Conservation (phyloP, 2,888 invertebrate genomes). For the Pristionchus mayeri region DNA sequence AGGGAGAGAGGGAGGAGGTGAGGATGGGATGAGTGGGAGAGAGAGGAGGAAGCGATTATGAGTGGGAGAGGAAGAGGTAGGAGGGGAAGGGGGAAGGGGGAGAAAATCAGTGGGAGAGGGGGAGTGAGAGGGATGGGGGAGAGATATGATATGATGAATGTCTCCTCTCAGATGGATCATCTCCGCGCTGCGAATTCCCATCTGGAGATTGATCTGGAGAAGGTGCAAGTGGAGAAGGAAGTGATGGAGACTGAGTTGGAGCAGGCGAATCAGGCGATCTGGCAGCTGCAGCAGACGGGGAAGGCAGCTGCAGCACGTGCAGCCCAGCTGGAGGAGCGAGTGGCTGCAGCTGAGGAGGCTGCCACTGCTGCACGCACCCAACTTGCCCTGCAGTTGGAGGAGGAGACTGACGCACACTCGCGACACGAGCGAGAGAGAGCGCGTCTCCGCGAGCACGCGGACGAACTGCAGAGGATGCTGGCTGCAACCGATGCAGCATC, state of each 20-base stretch:
- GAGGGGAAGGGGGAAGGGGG: no score
- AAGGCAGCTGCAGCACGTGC: conserved; percentile 16
- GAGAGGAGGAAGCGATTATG: no score
- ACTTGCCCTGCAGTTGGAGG: neutral
- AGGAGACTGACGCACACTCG: neutral
- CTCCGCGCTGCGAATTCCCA: neutral
- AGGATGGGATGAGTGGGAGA: no score
- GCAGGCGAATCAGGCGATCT: conserved; percentile 33
- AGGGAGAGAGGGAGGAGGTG: neutral
- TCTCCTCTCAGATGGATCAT: conserved; percentile 3
- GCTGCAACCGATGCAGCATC: conserved; percentile 40
- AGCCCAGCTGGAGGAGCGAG: neutral
- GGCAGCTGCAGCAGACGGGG: conserved; percentile 29
- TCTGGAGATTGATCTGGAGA: neutral
- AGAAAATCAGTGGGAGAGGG: no score
- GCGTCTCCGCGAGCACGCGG: conserved; percentile 4
- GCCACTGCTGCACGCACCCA: neutral
- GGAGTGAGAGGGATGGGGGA: no score
- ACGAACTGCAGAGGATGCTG: conserved; percentile 25
- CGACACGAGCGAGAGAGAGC: neutral
- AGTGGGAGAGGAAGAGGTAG: no score
- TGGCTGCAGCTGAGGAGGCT: neutral
- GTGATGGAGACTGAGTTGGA: conserved; percentile 38
- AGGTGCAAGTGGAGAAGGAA: conserved; percentile 34
- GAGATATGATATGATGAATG: no score